These are phyloP conservation scores for Spinus olivaceus DNA, from an alignment of 2,797 vertebrate species.

Conservation along the genomic window DNA sequence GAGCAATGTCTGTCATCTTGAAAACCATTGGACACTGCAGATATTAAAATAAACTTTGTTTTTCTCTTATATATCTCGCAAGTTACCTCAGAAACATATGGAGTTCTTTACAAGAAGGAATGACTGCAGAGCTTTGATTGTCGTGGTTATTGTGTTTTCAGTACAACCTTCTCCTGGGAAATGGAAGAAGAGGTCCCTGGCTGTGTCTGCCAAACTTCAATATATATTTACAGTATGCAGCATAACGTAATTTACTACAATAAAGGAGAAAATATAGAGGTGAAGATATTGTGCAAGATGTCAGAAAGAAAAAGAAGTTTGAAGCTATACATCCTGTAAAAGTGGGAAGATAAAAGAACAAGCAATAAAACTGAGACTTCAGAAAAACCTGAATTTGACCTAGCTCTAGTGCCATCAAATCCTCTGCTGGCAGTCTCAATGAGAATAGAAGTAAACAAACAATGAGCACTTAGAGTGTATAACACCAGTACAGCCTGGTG, in stretches of 20 bases:
- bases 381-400: background rate
- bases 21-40: background rate
- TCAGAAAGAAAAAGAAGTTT: background rate
- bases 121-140: background rate
- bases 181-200: background rate
- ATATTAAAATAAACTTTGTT: background rate
- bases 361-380: background rate
- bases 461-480: background rate
- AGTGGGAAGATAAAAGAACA: background rate
- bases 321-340: background rate
- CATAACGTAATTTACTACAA: background rate
- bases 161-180: background rate
- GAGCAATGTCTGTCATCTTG: background rate
- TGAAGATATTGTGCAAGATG: background rate
- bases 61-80: background rate
- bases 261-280: background rate
- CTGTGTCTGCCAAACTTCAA: background rate
- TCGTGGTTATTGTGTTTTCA: background rate
- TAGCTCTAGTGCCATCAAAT: background rate
- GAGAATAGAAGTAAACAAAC: background rate
- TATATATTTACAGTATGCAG: background rate
- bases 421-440: background rate
- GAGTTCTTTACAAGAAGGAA: background rate
- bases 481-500: background rate
- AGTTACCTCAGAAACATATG: background rate